Evolutionary conservation across 2,888 invertebrate genomes (phyloP).

Genomic region (Drosophila seclusa): DNA sequence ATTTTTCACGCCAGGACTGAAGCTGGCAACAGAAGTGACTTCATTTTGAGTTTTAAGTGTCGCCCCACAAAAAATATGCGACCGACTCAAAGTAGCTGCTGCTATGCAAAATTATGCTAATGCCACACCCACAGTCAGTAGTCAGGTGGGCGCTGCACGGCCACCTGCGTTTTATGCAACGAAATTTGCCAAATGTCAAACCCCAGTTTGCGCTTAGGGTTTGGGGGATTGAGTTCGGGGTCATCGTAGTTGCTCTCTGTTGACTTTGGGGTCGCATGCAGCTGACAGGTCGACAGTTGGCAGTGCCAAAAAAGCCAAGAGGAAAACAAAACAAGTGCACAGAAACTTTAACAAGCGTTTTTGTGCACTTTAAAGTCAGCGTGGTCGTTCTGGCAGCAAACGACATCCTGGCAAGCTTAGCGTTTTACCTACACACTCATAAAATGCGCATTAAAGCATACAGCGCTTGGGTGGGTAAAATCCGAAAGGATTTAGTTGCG

Average conservation of each 20-base stretch:
- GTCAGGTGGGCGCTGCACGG: slow-evolving; percentile 28
- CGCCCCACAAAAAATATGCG: slow-evolving; percentile 66
- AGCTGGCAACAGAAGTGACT: slow-evolving; percentile 59
- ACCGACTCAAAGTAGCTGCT: slow-evolving; percentile 47
- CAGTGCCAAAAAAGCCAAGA: slow-evolving; percentile 10
- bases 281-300: slow-evolving; percentile 57
- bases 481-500: slow-evolving; percentile 79
- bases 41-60: slow-evolving; percentile 78
- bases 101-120: slow-evolving; percentile 80
- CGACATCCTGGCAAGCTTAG: slow-evolving; percentile 32
- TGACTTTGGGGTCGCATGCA: slow-evolving; percentile 53
- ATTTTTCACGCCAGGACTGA: slow-evolving; percentile 70
- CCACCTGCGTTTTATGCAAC: slow-evolving; percentile 62
- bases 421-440: slow-evolving; percentile 72
- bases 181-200: slow-evolving; percentile 75
- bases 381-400: background rate
- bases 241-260: slow-evolving; percentile 19
- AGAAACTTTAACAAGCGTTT: slow-evolving; percentile 69
- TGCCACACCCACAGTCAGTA: slow-evolving; percentile 45
- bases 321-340: slow-evolving; percentile 47
- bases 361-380: slow-evolving; percentile 65
- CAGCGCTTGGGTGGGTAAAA: slow-evolving; percentile 69
- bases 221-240: background rate
- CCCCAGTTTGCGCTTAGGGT: slow-evolving; percentile 8
- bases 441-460: slow-evolving; percentile 79